phyloP scores from a whole-genome alignment of 92 coral and sea anemone species.

The Porites evermanni region DNA sequence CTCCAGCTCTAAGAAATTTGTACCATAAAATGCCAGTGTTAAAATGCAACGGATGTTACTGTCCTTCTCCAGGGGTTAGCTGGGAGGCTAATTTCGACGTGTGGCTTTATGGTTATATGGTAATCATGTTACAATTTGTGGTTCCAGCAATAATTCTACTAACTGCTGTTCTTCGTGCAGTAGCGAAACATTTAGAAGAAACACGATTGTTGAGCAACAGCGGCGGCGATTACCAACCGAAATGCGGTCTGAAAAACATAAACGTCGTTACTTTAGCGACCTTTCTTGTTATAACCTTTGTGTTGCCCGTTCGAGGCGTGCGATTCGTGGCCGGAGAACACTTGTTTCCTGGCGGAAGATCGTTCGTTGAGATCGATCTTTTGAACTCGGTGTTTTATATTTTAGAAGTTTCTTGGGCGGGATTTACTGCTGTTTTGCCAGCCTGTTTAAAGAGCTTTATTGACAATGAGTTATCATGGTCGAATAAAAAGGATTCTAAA shows the following conservation, averaged over 20 bases:
- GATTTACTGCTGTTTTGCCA: conserved; percentile 20
- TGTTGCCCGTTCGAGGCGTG: conserved; percentile 31
- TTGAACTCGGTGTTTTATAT: conserved; percentile 36
- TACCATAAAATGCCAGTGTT: conserved; percentile 36
- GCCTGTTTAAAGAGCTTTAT: conserved; percentile 14
- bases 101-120: conserved; percentile 49
- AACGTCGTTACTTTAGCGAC: conserved; percentile 15
- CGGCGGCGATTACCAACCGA: neutral
- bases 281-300: conserved; percentile 15
- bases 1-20: conserved; percentile 33
- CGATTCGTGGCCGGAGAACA: conserved; percentile 40
- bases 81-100: conserved; percentile 56
- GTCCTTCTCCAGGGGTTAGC: conserved; percentile 39
- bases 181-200: conserved; percentile 21
- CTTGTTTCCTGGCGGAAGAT: conserved; percentile 8
- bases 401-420: conserved; percentile 32
- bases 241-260: conserved; percentile 20
- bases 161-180: conserved; percentile 24
- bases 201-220: neutral
- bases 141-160: conserved; percentile 37
- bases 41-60: conserved; percentile 44
- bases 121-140: conserved; percentile 34
- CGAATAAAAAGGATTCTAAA: neutral
- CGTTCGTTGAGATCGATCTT: conserved; percentile 33
- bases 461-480: conserved; percentile 21